Evolutionary conservation across 1,140 invertebrate species (phyloP).

Genomic region (Drosophila ironensis): DNA sequence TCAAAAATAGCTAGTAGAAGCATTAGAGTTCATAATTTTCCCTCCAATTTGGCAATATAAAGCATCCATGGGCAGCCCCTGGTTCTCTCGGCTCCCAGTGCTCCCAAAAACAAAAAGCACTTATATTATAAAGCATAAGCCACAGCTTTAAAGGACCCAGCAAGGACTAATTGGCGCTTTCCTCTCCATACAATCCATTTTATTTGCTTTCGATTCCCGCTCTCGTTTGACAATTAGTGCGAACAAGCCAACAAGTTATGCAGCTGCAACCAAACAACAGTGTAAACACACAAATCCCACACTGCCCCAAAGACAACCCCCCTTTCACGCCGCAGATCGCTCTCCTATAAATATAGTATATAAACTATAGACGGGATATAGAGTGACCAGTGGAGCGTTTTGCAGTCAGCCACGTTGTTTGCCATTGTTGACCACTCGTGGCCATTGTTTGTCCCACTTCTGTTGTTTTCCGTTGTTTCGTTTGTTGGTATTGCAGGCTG

Average conservation of each 20-base stretch:
- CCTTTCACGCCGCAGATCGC: not conserved
- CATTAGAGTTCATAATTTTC: too few species aligned
- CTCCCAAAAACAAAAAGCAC: too few species aligned
- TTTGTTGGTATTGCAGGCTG: conserved; percentile 52
- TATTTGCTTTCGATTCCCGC: conserved; percentile 21
- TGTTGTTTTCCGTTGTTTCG: too few species aligned
- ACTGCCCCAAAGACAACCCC: not conserved
- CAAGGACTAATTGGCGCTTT: conserved; percentile 8
- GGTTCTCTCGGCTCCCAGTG: too few species aligned
- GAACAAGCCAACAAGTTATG: conserved; percentile 64
- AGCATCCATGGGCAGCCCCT: too few species aligned
- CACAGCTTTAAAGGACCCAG: too few species aligned
- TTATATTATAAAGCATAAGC: too few species aligned
- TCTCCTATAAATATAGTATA: not conserved
- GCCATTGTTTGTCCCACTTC: conserved; percentile 57
- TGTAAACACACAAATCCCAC: conserved; percentile 46
- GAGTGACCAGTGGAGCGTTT: conserved; percentile 54
- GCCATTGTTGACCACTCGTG: conserved; percentile 65
- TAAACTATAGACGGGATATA: not conserved
- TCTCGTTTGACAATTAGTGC: conserved; percentile 60
- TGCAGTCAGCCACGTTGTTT: conserved; percentile 51
- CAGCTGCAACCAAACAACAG: conserved; percentile 44
- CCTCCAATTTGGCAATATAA: too few species aligned
- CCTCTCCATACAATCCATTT: not conserved
- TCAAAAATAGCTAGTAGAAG: too few species aligned